Conservation (phyloP, 2,797 vertebrate genomes). For the Siniperca obscura region DNA sequence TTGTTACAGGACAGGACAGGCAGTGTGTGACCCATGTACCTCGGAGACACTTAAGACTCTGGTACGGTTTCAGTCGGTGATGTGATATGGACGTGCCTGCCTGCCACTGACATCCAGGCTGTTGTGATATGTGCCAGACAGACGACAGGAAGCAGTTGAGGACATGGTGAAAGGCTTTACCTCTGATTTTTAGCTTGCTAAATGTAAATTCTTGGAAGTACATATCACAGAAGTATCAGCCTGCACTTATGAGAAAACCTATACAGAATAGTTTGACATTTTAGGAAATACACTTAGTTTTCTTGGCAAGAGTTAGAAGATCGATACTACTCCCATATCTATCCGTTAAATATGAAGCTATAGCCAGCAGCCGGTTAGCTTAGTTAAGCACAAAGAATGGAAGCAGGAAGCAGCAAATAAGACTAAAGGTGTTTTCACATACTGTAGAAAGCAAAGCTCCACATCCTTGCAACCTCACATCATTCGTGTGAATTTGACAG, state of each 20-base stretch:
- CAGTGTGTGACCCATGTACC: conserved; percentile 67
- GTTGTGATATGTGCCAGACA: conserved; percentile 52
- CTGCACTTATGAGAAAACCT: background rate
- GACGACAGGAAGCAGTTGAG: conserved; percentile 34
- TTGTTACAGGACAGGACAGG: conserved; percentile 70
- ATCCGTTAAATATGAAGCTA: background rate
- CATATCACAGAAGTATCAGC: background rate
- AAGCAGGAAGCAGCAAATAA: background rate
- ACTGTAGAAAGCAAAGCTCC: background rate
- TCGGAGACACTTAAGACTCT: conserved; percentile 70
- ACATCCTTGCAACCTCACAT: no score
- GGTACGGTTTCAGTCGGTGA: conserved; percentile 76
- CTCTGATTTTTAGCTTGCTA: conserved; percentile 9
- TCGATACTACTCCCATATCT: background rate
- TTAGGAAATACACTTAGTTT: background rate
- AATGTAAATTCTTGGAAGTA: background rate
- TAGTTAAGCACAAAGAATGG: background rate
- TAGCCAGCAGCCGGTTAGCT: background rate
- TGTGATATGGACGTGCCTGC: conserved; percentile 48
- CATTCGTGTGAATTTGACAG: no score
- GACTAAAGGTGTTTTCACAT: background rate
- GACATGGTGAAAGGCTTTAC: conserved; percentile 14
- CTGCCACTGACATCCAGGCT: conserved; percentile 42
- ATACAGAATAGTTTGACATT: background rate
- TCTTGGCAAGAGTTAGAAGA: background rate